Evolutionary conservation across 2,888 invertebrate species (phyloP).

Genomic region (Gastracanthus pulcherrimus): DNA sequence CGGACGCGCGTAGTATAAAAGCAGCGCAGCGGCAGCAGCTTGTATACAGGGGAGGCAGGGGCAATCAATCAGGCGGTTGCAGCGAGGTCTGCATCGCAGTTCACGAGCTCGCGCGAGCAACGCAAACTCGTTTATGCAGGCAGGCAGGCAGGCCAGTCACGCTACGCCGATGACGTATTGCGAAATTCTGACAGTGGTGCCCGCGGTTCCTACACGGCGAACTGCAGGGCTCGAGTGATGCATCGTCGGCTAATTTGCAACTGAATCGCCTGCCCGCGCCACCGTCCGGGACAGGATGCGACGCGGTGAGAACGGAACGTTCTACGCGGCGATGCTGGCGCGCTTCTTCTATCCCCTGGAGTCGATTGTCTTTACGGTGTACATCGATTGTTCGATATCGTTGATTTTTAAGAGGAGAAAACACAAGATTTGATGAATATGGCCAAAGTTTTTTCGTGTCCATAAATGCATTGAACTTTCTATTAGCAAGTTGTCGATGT

Average conservation of each 20-base stretch:
- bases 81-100: slow-evolving; percentile 45
- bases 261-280: slow-evolving; percentile 58
- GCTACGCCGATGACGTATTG: slow-evolving; percentile 66
- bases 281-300: not conserved
- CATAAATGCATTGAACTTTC: no score
- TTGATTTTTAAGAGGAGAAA: no score
- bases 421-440: no score
- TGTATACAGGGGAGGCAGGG: slow-evolving; percentile 52
- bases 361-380: no score
- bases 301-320: not conserved
- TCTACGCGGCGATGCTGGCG: not conserved
- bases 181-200: slow-evolving; percentile 57
- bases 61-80: slow-evolving; percentile 62
- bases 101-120: slow-evolving; percentile 52
- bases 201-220: not conserved
- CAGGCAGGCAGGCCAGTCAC: slow-evolving; percentile 61
- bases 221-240: slow-evolving; percentile 47
- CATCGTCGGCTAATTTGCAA: slow-evolving; percentile 64
- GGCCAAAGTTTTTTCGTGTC: no score
- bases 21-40: no score
- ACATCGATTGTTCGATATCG: no score
- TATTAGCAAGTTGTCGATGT: no score
- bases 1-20: no score
- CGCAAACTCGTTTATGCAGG: slow-evolving; percentile 64
- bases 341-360: not conserved